These are phyloP conservation scores for Upupa epops DNA, from an alignment of 2,113 vertebrate genomes.

Conservation along the genomic window DNA sequence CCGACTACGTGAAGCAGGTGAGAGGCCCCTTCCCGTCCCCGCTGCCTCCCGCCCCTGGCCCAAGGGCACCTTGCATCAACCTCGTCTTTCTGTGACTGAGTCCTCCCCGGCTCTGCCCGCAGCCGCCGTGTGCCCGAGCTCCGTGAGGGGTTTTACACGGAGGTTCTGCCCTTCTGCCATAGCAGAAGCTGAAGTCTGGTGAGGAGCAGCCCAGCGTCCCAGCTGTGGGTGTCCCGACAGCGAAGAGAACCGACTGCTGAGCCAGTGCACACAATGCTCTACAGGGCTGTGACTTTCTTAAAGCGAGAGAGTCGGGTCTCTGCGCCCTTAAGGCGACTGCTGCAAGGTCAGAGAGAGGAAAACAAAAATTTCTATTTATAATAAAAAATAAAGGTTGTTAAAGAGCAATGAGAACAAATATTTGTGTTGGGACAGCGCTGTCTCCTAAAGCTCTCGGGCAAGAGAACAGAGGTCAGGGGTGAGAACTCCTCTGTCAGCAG, in stretches of 20 bases:
- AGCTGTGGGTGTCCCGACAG: background rate
- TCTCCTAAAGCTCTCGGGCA: background rate
- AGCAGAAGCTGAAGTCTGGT: background rate
- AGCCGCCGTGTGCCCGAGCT: background rate
- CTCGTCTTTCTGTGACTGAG: background rate
- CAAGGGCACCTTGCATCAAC: background rate
- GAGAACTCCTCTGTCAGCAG: constrained; percentile 30
- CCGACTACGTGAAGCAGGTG: constrained; percentile 88
- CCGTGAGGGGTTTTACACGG: background rate
- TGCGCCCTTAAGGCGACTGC: background rate
- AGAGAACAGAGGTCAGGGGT: constrained; percentile 38
- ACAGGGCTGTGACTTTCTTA: background rate
- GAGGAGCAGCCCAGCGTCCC: background rate
- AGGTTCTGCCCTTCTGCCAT: background rate
- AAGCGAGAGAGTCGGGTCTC: background rate
- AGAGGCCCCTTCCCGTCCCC: background rate
- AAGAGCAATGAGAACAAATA: constrained; percentile 39
- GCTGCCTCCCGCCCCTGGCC: background rate
- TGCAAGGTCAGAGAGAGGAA: background rate
- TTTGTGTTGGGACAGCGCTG: constrained; percentile 1
- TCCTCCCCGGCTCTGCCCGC: background rate
- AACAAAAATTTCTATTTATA: background rate
- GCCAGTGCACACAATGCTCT: background rate
- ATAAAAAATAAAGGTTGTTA: constrained; percentile 14
- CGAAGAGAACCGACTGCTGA: background rate